phyloP scores from a whole-genome alignment of 2,113 vertebrate species.

The Myiozetetes cayanensis region DNA sequence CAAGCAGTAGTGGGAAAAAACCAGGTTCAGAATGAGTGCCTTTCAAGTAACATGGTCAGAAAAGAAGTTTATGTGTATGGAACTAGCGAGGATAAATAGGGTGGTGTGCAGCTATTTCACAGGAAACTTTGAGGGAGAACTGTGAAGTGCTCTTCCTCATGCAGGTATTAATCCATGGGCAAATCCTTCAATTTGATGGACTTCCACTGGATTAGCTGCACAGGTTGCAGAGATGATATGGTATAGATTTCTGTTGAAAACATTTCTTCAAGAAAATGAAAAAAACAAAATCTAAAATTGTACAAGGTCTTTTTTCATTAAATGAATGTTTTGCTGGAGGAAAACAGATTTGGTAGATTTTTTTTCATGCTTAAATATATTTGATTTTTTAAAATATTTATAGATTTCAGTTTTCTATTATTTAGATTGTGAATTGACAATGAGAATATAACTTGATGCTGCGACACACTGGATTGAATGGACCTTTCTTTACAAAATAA shows the following conservation, averaged over 20 bases:
- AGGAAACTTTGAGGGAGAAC: background rate
- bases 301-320: background rate
- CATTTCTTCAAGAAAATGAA: background rate
- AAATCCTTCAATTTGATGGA: background rate
- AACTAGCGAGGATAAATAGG: background rate
- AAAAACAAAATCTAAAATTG: background rate
- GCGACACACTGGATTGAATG: background rate
- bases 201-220: background rate
- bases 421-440: background rate
- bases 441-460: accelerated
- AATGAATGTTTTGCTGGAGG: background rate
- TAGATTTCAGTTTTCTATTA: background rate
- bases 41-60: background rate
- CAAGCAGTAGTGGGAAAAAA: background rate
- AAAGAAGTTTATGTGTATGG: background rate
- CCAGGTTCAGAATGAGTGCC: background rate
- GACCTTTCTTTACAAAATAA: background rate
- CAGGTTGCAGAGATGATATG: background rate
- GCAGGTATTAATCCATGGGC: background rate
- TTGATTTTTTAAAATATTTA: background rate
- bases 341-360: background rate
- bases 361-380: background rate
- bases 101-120: background rate
- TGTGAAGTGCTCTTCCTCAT: background rate
- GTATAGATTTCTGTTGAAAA: background rate